These are phyloP conservation scores for Dynastes hyllus DNA, from an alignment of 2,888 invertebrate species.

Conservation along the genomic window DNA sequence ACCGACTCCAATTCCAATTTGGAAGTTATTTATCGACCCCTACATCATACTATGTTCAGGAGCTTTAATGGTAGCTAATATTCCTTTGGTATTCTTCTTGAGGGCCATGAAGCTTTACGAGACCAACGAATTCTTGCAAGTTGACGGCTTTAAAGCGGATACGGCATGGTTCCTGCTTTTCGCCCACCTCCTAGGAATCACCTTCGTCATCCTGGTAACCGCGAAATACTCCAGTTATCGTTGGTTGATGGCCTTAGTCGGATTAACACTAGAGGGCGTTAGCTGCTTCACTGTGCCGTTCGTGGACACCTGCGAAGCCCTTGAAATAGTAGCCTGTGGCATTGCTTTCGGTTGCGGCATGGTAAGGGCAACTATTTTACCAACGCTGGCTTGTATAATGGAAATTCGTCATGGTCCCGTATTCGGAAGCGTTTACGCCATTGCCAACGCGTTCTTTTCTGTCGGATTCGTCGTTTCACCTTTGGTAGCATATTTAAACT, in stretches of 20 bases:
- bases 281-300: constrained; percentile 20
- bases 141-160: neutral
- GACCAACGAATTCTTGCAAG: neutral
- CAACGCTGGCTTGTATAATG: constrained; percentile 20
- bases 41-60: constrained; percentile 24
- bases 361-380: constrained; percentile 12
- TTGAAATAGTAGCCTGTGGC: constrained; percentile 2
- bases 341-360: constrained; percentile 22
- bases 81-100: constrained; percentile 18
- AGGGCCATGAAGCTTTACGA: neutral
- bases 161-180: constrained; percentile 21
- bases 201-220: neutral
- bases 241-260: constrained; percentile 22
- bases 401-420: constrained; percentile 12
- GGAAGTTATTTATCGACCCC: constrained; percentile 21
- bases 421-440: constrained; percentile 26
- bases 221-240: constrained; percentile 12
- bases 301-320: neutral
- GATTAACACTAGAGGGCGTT: constrained; percentile 11
- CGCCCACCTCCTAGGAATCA: constrained; percentile 14
- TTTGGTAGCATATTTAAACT: constrained; percentile 20
- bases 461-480: constrained; percentile 8
- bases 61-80: constrained; percentile 4
- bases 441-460: constrained; percentile 12
- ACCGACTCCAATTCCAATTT: constrained; percentile 17